Percentiles rank a stretch among this genome's conserved stretches.
Evolutionary conservation across 1,140 invertebrate species (phyloP).

Genomic region (Bicyclus anynana): DNA sequence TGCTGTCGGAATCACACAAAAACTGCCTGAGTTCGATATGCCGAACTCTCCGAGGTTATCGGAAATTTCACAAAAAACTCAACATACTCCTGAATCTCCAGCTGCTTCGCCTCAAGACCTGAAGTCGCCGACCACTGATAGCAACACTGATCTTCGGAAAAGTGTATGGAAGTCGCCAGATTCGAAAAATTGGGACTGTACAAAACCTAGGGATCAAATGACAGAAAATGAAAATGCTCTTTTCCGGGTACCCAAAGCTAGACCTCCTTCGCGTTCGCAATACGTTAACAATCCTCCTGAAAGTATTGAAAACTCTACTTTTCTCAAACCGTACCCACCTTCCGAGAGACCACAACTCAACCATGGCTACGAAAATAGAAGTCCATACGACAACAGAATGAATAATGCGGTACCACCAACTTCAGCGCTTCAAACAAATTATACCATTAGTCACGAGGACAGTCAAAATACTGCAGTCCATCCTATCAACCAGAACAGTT

Average conservation of each 20-base stretch:
- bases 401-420: constrained; percentile 44
- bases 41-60: constrained; percentile 62
- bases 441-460: constrained; percentile 68
- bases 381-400: constrained; percentile 59
- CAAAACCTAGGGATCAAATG: constrained; percentile 51
- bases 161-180: constrained; percentile 72
- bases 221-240: constrained; percentile 75
- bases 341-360: constrained; percentile 58
- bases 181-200: constrained; percentile 63
- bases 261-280: constrained; percentile 80
- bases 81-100: constrained; percentile 57
- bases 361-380: constrained; percentile 65
- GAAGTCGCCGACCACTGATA: constrained; percentile 64
- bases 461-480: constrained; percentile 50
- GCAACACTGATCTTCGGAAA: constrained; percentile 46
- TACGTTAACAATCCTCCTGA: constrained; percentile 57
- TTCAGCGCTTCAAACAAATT: constrained; percentile 52
- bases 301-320: constrained; percentile 69
- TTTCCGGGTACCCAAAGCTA: constrained; percentile 82
- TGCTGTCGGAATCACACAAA: constrained; percentile 40
- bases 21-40: constrained; percentile 65
- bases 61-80: constrained; percentile 64
- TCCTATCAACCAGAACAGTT: constrained; percentile 57
- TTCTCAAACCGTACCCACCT: constrained; percentile 78
- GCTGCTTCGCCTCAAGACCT: constrained; percentile 52